Conservation (phyloP, 1,140 invertebrate genomes). For the Tetraneura akinire region DNA sequence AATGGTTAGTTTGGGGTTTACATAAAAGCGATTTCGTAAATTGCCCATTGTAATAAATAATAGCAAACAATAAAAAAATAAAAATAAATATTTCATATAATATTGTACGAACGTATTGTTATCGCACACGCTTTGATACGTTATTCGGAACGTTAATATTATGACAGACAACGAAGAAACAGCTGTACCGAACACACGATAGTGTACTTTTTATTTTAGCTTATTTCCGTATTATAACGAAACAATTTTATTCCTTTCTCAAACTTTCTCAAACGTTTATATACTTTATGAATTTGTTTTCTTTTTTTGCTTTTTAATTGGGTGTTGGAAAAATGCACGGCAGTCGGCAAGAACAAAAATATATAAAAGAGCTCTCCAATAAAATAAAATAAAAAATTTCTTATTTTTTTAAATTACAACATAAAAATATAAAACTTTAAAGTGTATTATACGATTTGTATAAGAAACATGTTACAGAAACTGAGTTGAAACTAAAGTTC, state of each 20-base stretch:
- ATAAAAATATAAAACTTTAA: slow-evolving; percentile 20
- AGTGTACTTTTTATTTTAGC: slow-evolving; percentile 1
- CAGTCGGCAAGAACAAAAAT: neutral
- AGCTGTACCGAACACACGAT: too few relatives aligned
- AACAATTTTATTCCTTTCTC: neutral
- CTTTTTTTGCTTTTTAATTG: neutral
- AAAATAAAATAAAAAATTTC: slow-evolving; percentile 3
- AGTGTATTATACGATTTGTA: neutral
- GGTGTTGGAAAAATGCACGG: neutral
- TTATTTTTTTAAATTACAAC: slow-evolving; percentile 16
- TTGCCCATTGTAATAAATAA: too few relatives aligned
- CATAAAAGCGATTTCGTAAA: too few relatives aligned
- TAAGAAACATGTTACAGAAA: neutral
- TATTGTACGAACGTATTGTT: too few relatives aligned
- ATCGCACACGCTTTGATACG: too few relatives aligned
- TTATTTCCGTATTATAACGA: neutral
- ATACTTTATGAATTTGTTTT: slow-evolving; percentile 21
- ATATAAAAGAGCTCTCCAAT: too few relatives aligned
- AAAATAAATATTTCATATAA: too few relatives aligned
- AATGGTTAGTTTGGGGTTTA: too few relatives aligned
- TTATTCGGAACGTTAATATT: too few relatives aligned
- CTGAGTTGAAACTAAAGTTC: neutral
- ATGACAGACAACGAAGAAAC: too few relatives aligned
- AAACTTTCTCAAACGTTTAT: slow-evolving; percentile 19
- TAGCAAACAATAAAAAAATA: too few relatives aligned